Base-by-base conservation (phyloP, 1,140 invertebrate genomes). In the Drosophila pruinosa region DNA sequence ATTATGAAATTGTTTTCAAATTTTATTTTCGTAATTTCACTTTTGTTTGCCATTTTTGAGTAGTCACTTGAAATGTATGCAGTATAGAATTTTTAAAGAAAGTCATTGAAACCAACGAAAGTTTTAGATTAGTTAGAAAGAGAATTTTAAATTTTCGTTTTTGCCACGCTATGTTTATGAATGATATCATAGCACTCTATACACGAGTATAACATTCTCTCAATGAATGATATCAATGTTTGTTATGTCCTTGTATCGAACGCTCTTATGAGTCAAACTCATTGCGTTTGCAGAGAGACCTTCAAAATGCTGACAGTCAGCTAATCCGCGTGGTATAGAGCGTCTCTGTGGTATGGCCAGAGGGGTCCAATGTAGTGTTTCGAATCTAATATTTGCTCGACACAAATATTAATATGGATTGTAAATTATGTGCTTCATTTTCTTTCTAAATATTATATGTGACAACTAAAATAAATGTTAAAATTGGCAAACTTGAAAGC, bases 231-330 rank as follows among this genome's bases (percentile, higher is more conserved):
- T 68, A 68, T 68, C 57, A 68, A 57, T 57, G 28, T 45, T 39
- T 39, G 36, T 39, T 59, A 17, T 45, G 58, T 54, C 58, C 58
- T 69, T 54, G 47, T 22, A 8, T 8, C 10, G 19, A 41, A 17
- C 57, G 53, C 45, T 41, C 28, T 26, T 59, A 69, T 69, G 47
- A 47, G 62, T 59, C 57, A 69, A 19, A 52, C 10, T 22, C 10
- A 17, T 7, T 59, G 31, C 36, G 36, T 43, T n/a, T 28, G 10
- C n/a, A 21, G 39, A 22, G 61, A 74, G 79, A 69, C 79, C 78
- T 82, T 82, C 75, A 83, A 68, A 59, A 71, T 63, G 68, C 38
- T 83, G 79, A 82, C 78, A 71, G 74, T 4, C 43, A 59, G 70
- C 78, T 82, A 83, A 81, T 83, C 75, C 21, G 48, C 45, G n/a